These are phyloP conservation scores for Erethizon dorsatum DNA, from an alignment of 2,797 vertebrate genomes.

Conservation along the genomic window DNA sequence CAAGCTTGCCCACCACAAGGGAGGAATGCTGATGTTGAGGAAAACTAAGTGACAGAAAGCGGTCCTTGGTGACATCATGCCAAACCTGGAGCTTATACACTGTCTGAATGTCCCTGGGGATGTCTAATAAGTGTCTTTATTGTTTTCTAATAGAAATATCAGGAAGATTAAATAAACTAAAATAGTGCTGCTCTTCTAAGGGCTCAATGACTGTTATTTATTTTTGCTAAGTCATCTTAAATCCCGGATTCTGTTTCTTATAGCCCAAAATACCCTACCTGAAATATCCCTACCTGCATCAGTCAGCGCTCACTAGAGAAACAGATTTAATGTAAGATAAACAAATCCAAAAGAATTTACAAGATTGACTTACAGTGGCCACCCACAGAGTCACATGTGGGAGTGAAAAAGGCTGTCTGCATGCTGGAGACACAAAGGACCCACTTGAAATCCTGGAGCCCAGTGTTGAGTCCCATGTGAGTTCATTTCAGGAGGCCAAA, in stretches of 20 bases:
- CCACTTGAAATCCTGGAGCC: accelerated
- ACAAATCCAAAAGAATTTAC: not conserved
- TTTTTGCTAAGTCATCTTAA: not conserved
- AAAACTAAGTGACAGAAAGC: not conserved
- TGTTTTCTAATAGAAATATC: not conserved
- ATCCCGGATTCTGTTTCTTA: not conserved
- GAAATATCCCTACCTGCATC: not conserved
- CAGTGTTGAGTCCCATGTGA: not conserved
- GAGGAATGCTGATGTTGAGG: not conserved
- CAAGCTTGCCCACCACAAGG: not conserved
- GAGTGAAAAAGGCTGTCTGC: not conserved
- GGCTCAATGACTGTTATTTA: not conserved
- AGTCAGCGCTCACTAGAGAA: too few relatives aligned
- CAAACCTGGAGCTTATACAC: not conserved
- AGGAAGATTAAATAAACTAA: not conserved
- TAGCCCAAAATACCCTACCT: not conserved
- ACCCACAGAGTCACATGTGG: not conserved
- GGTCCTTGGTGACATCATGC: not conserved
- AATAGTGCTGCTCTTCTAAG: not conserved
- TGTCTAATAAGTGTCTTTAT: not conserved
- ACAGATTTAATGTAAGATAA: not conserved
- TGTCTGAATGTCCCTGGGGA: not conserved
- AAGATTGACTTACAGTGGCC: not conserved
- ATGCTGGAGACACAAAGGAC: accelerated
- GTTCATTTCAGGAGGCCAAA: not conserved